Conservation (phyloP, 92 coral and sea anemone genomes). For the Nematostella vectensis region DNA sequence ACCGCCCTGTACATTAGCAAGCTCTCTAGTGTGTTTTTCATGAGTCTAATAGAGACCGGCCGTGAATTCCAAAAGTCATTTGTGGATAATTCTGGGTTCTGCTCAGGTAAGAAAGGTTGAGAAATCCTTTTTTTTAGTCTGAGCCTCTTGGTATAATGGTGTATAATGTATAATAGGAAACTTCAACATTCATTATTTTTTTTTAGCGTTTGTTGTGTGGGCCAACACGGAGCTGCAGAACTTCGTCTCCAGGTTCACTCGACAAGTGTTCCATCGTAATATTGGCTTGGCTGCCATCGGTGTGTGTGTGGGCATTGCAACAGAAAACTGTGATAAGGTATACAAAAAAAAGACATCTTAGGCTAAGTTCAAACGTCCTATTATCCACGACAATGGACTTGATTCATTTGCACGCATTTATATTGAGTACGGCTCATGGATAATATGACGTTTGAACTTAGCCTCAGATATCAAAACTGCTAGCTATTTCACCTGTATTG, state of each 20-base stretch:
- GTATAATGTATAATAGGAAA: too few species aligned
- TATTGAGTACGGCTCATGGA: too few species aligned
- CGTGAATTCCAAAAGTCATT: slow-evolving; percentile 82
- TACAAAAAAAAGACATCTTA: neutral
- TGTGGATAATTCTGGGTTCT: slow-evolving; percentile 73
- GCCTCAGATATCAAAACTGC: too few species aligned
- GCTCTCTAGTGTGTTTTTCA: slow-evolving; percentile 86
- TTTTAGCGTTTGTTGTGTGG: slow-evolving; percentile 93
- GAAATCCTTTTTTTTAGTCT: neutral
- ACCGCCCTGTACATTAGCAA: slow-evolving; percentile 88
- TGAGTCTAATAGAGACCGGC: slow-evolving; percentile 87
- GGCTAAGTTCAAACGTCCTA: too few species aligned
- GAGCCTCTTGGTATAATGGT: neutral
- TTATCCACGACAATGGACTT: too few species aligned
- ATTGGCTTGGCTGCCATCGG: slow-evolving; percentile 85
- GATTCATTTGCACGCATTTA: too few species aligned
- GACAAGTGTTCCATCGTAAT: slow-evolving; percentile 89
- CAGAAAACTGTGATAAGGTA: slow-evolving; percentile 91
- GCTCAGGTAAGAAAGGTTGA: slow-evolving; percentile 74
- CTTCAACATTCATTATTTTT: neutral
- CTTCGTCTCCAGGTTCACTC: slow-evolving; percentile 83
- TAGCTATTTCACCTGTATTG: too few species aligned
- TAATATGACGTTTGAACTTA: too few species aligned
- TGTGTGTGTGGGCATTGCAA: slow-evolving; percentile 84
- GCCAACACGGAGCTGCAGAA: slow-evolving; percentile 86